Conservation (phyloP, 2,888 invertebrate species). For the Thumatha senex region DNA sequence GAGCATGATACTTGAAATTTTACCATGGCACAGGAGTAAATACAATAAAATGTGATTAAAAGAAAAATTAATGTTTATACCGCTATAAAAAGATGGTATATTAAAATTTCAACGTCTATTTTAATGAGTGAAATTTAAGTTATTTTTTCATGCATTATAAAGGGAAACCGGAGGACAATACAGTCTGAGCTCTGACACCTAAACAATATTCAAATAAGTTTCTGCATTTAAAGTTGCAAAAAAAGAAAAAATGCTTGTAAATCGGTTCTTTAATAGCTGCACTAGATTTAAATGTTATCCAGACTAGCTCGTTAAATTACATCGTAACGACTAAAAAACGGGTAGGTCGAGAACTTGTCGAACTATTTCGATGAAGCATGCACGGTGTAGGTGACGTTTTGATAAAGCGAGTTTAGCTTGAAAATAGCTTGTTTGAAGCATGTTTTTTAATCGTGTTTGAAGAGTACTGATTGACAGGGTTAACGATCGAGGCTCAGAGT, state of each 20-base stretch:
- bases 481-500: constrained; percentile 2
- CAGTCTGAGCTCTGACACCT: no score
- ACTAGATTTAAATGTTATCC: no score
- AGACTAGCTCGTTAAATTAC: constrained; percentile 36
- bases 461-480: constrained; percentile 12
- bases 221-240: constrained; percentile 16
- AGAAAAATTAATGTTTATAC: no score
- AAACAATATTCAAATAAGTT: background rate
- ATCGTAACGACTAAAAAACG: constrained; percentile 31
- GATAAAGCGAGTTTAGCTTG: constrained; percentile 33
- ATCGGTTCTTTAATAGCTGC: no score
- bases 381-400: constrained; percentile 38
- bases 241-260: constrained; percentile 40
- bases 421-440: constrained; percentile 22
- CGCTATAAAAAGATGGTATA: no score
- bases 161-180: no score
- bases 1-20: no score
- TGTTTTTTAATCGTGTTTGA: constrained; percentile 29
- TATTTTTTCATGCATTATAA: no score
- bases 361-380: constrained; percentile 30
- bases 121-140: no score
- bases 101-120: no score
- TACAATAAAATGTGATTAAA: no score
- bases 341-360: constrained; percentile 29
- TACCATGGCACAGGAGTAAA: no score